These are phyloP conservation scores for Onychomys arenicola DNA, from an alignment of 2,797 vertebrate species.

Conservation along the genomic window DNA sequence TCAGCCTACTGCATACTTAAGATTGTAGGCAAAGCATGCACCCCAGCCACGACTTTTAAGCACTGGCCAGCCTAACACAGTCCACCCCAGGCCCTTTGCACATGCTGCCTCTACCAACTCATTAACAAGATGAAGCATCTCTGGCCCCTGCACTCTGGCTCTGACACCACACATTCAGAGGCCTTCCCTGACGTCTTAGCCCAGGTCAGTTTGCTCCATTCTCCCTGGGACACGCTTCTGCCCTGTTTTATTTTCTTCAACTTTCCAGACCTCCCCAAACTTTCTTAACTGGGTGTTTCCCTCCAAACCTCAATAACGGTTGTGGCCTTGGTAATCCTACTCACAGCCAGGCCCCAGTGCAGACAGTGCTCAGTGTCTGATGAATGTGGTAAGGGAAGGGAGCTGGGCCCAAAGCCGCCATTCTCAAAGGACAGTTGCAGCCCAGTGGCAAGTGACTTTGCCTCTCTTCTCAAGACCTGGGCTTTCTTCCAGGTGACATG, in stretches of 20 bases:
- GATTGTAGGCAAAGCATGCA: background rate
- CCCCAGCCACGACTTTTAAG: background rate
- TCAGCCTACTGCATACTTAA: background rate
- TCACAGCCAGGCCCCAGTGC: background rate
- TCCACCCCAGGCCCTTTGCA: background rate
- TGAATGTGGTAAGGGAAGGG: background rate
- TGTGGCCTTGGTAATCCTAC: background rate
- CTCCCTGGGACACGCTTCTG: background rate
- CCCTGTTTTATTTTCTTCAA: conserved; percentile 4
- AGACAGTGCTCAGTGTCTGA: background rate
- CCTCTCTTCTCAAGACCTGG: conserved; percentile 13
- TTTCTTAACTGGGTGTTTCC: conserved; percentile 2
- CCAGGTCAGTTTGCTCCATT: background rate
- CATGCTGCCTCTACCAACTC: background rate
- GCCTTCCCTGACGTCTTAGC: background rate
- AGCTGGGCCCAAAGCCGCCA: background rate
- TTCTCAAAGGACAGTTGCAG: background rate
- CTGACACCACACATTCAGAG: background rate
- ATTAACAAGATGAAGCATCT: background rate
- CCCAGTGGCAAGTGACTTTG: background rate
- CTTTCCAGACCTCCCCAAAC: conserved; percentile 7
- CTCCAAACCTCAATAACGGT: background rate
- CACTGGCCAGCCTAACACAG: accelerated
- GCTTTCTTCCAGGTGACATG: background rate
- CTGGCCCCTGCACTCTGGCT: background rate